phyloP scores from a whole-genome alignment of 1,140 invertebrate species.

The Magallana gigas region DNA sequence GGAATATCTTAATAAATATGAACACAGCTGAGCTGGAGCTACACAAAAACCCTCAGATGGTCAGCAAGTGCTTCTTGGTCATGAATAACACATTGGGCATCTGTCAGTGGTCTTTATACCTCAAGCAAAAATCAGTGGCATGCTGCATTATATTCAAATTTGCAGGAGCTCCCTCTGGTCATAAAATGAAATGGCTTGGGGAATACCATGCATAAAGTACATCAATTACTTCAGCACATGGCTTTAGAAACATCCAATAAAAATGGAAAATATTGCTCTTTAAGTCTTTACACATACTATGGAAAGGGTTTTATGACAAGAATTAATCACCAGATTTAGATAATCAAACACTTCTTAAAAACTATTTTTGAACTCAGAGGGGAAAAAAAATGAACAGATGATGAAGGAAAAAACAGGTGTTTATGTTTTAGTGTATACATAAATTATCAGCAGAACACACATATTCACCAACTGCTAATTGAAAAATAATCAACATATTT shows the following conservation, averaged over 20 bases:
- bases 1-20: too few relatives aligned
- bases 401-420: too few relatives aligned
- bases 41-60: neutral
- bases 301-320: neutral
- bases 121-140: neutral
- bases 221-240: constrained; percentile 2
- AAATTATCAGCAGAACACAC: neutral
- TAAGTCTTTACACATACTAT: constrained; percentile 14
- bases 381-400: too few relatives aligned
- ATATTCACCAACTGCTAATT: constrained; percentile 20
- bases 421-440: too few relatives aligned
- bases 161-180: neutral
- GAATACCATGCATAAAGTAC: constrained; percentile 15
- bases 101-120: neutral
- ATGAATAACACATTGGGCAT: neutral
- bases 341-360: too few relatives aligned
- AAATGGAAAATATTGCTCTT: neutral
- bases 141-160: constrained; percentile 2
- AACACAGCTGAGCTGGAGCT: too few relatives aligned
- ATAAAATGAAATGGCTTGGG: constrained; percentile 5
- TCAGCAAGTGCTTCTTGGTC: neutral
- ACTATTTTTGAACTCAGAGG: too few relatives aligned
- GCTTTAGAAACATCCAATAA: constrained; percentile 8
- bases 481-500: neutral
- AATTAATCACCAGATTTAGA: too few relatives aligned